Base-by-base conservation (phyloP, 2,797 vertebrate genomes). In the Cephalopachus bancanus region DNA sequence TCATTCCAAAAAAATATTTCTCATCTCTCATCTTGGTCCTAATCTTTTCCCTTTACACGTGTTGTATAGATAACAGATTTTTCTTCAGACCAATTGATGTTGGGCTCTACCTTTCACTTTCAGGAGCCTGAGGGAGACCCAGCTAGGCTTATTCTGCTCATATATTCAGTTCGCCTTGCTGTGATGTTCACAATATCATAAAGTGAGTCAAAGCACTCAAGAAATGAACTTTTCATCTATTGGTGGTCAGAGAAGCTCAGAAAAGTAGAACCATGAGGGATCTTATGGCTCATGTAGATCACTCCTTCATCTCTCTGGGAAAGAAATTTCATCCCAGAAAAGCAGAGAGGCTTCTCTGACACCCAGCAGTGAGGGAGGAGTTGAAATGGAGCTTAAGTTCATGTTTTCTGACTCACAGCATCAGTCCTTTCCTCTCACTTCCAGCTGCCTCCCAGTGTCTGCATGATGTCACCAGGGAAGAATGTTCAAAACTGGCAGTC, bases 311-410 rank as follows among this genome's bases (percentile, higher is more conserved):
- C 67, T 83, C 59, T 81, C 59, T 28, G 71, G 10, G 14, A 53
- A 57, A 78, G 67, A 91, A 79, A 67, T 20, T 49, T 26, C 53
- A 26, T 55, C 3, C 51, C 53, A 10, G 37, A 44, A 69, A 89
- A 51, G 28, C 0, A 5, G 14, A 2, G 0, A 12, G 60, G 15
- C 14, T 62, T 49, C 16, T 53, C 55, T 44, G n/a, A 11, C 9
- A 16, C 49, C 11, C 2, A 0, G 0, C 19, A 14, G 22, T 2
- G 44, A 64, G 10, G 4, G 11, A 69, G 22, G 24, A 30, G 2
- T 4, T 28, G 30, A 7, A 3, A 0, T 14, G 6, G 11, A 83
- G 16, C 10, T 33, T 0, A 10, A 33, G 37, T 19, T 80, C 55
- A 22, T 26, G n/a, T 64, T 76, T 83, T 51, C 37, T 24, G 51